phyloP scores from a whole-genome alignment of 2,888 invertebrate species.

The Coronaproctus castanopsis region DNA sequence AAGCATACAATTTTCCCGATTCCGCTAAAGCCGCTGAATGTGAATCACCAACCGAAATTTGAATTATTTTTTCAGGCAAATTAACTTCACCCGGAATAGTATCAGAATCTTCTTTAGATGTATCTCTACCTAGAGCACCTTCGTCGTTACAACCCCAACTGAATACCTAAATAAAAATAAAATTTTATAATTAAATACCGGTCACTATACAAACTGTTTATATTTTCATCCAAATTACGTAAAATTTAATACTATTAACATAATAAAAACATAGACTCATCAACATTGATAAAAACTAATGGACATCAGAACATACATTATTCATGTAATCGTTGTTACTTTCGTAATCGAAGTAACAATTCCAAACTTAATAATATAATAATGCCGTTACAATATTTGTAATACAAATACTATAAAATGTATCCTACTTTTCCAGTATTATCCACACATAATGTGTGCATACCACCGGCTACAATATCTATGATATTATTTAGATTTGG shows the following conservation, averaged over 20 bases:
- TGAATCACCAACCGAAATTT: slow-evolving; percentile 82
- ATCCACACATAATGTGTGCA: slow-evolving; percentile 76
- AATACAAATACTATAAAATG: no score
- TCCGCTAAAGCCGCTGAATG: slow-evolving; percentile 72
- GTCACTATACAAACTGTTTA: no score
- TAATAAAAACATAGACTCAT: no score
- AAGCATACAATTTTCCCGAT: slow-evolving; percentile 70
- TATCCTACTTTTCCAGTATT: slow-evolving; percentile 49
- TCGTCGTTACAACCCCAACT: slow-evolving; percentile 96
- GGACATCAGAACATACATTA: no score
- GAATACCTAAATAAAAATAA: slow-evolving; percentile 40
- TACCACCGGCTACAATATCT: slow-evolving; percentile 61
- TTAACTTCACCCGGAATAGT: slow-evolving; percentile 45
- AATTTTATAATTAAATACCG: no score
- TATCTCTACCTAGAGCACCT: slow-evolving; percentile 71
- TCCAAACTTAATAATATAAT: no score
- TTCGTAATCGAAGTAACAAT: no score
- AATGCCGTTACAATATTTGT: no score
- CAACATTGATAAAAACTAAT: no score
- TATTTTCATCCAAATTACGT: no score
- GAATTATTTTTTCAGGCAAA: slow-evolving; percentile 38
- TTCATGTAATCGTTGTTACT: no score
- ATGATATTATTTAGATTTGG: slow-evolving; percentile 36
- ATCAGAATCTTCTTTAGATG: slow-evolving; percentile 57
- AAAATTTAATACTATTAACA: no score